phyloP scores from a whole-genome alignment of 2,797 vertebrate genomes.

The Poecilia wingei region DNA sequence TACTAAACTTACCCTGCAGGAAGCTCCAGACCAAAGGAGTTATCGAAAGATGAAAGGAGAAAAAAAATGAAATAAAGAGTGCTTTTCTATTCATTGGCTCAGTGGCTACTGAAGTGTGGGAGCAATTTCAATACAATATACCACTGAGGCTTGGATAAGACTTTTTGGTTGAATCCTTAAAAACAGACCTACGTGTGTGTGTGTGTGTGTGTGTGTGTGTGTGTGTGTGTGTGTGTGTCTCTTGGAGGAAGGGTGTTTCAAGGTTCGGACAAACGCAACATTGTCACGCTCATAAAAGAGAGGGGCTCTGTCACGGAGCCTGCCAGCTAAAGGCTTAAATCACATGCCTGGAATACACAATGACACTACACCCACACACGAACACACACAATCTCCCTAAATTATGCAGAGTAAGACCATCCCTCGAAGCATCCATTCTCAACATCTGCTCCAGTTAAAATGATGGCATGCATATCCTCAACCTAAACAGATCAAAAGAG shows the following conservation, averaged over 20 bases:
- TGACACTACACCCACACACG: slow-evolving; percentile 55
- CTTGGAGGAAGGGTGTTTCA: slow-evolving; percentile 73
- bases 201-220: slow-evolving; percentile 33
- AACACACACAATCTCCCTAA: slow-evolving; percentile 56
- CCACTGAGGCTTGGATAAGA: slow-evolving; percentile 67
- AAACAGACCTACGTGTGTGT: slow-evolving; percentile 59
- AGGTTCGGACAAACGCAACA: slow-evolving; percentile 77
- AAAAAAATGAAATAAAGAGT: slow-evolving; percentile 70
- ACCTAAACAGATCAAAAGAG: slow-evolving; percentile 60
- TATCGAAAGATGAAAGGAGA: slow-evolving; percentile 65
- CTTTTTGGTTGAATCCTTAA: slow-evolving; percentile 59
- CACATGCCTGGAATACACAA: slow-evolving; percentile 78
- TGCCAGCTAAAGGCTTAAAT: slow-evolving; percentile 77
- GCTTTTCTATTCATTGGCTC: slow-evolving; percentile 82
- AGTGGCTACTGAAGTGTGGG: slow-evolving; percentile 85
- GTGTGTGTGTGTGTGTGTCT: slow-evolving; percentile 29
- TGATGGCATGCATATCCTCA: slow-evolving; percentile 61
- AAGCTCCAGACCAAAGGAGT: slow-evolving; percentile 55
- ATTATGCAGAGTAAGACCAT: slow-evolving; percentile 73
- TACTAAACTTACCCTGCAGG: slow-evolving; percentile 57
- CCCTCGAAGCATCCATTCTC: slow-evolving; percentile 69
- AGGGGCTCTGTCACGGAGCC: slow-evolving; percentile 78
- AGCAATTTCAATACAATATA: slow-evolving; percentile 86
- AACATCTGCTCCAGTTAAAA: slow-evolving; percentile 67
- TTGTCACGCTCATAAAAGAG: slow-evolving; percentile 76